A percentile compares a stretch with the other conserved stretches of the same genome.
Conservation (phyloP, 2,113 vertebrate species). For the Menura novaehollandiae region DNA sequence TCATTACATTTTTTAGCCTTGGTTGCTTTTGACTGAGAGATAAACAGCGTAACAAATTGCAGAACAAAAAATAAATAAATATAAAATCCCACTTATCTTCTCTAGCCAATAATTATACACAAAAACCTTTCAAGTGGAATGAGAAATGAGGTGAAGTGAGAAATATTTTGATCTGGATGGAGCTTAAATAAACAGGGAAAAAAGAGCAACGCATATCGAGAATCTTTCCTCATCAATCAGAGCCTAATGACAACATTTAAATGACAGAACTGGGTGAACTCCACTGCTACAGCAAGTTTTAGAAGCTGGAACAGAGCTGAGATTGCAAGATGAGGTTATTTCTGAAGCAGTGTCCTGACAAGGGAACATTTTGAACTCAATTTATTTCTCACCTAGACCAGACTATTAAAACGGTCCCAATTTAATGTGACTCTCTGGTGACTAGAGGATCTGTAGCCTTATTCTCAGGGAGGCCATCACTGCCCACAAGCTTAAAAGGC, state of each 20-base stretch:
- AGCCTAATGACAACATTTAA: slow-evolving; percentile 31
- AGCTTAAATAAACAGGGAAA: neutral
- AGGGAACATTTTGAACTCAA: slow-evolving; percentile 52
- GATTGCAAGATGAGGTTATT: slow-evolving; percentile 39
- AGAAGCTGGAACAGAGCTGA: neutral
- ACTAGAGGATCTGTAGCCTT: neutral
- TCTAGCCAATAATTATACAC: slow-evolving; percentile 1
- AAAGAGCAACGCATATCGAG: neutral
- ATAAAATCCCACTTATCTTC: neutral
- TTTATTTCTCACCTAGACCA: slow-evolving; percentile 62
- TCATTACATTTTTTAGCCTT: neutral
- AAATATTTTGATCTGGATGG: neutral
- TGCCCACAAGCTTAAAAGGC: neutral
- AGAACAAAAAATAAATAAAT: neutral
- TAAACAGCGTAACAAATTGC: neutral
- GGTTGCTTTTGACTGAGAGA: neutral
- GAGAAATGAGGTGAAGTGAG: slow-evolving; percentile 1
- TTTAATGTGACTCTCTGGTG: neutral
- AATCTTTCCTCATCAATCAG: slow-evolving; percentile 19
- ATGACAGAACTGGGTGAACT: slow-evolving; percentile 35
- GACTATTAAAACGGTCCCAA: neutral
- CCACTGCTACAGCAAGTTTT: slow-evolving; percentile 1
- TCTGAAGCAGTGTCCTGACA: slow-evolving; percentile 55
- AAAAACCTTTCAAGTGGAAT: neutral
- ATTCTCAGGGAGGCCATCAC: neutral